Conservation (phyloP, 2,888 invertebrate species). For the Protodeltote pygarga region DNA sequence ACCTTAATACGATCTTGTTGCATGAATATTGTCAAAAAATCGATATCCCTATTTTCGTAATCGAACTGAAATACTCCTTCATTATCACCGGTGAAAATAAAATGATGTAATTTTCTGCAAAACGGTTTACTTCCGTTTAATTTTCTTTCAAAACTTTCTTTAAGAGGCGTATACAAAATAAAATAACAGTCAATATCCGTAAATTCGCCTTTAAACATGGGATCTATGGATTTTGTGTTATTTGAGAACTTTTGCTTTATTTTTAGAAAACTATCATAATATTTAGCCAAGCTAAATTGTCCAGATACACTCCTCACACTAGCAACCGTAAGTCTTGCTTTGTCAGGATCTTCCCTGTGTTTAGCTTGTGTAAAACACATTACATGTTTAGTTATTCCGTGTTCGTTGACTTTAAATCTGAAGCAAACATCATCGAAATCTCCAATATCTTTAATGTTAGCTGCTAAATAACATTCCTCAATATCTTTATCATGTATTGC, state of each 20-base stretch:
- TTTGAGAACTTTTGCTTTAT: constrained; percentile 51
- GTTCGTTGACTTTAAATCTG: constrained; percentile 43
- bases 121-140: constrained; percentile 24
- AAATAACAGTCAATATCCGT: constrained; percentile 49
- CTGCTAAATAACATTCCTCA: constrained; percentile 50
- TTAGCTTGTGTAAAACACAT: constrained; percentile 59
- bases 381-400: constrained; percentile 31
- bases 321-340: constrained; percentile 47
- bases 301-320: constrained; percentile 45
- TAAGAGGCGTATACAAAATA: constrained; percentile 56
- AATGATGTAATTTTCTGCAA: constrained; percentile 40
- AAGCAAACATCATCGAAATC: constrained; percentile 59
- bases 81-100: constrained; percentile 46
- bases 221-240: constrained; percentile 31
- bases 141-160: constrained; percentile 46
- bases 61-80: constrained; percentile 50
- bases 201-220: constrained; percentile 54
- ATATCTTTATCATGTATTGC: constrained; percentile 50
- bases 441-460: constrained; percentile 56
- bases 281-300: constrained; percentile 52
- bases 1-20: constrained; percentile 47
- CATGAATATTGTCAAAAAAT: constrained; percentile 45
- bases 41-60: constrained; percentile 41
- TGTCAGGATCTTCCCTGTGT: constrained; percentile 53
- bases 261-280: constrained; percentile 56